Conservation (phyloP, 2,888 invertebrate genomes). For the Apeira syringaria region DNA sequence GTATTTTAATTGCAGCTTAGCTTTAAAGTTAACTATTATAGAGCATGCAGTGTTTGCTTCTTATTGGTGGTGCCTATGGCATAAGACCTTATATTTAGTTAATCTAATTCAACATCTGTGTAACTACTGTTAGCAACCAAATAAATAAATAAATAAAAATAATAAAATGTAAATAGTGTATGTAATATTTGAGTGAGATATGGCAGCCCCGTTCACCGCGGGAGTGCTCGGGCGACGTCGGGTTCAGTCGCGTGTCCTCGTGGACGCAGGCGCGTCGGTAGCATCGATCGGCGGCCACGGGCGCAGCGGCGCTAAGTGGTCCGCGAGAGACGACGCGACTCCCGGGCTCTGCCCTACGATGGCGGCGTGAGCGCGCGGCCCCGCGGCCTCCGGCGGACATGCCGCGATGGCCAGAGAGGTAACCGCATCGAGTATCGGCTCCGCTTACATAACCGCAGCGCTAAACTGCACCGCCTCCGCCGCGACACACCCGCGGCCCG, state of each 20-base stretch:
- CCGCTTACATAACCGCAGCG: conserved; percentile 58
- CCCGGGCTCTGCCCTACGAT: conserved; percentile 77
- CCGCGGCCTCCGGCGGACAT: conserved; percentile 85
- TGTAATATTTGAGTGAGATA: background rate
- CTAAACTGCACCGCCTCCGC: conserved; percentile 1
- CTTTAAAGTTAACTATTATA: too few species aligned
- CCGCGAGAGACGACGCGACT: conserved; percentile 73
- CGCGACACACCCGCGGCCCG: conserved; percentile 6
- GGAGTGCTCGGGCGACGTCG: conserved; percentile 35
- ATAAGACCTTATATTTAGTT: too few species aligned
- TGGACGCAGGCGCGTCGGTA: conserved; percentile 53
- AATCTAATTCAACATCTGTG: too few species aligned
- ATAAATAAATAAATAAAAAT: too few species aligned
- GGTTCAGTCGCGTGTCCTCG: conserved; percentile 40
- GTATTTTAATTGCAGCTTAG: too few species aligned
- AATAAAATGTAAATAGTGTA: too few species aligned
- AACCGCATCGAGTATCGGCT: conserved; percentile 61
- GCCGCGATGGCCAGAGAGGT: conserved; percentile 90
- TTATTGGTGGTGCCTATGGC: too few species aligned
- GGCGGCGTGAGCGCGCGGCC: conserved; percentile 81
- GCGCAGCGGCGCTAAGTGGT: conserved; percentile 65
- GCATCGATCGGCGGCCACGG: conserved; percentile 70
- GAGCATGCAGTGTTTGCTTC: too few species aligned
- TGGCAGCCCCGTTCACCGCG: conserved; percentile 19
- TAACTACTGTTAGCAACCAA: too few species aligned